Evolutionary conservation across 2,888 invertebrate species (phyloP).

Genomic region (Euspilapteryx auroguttella): DNA sequence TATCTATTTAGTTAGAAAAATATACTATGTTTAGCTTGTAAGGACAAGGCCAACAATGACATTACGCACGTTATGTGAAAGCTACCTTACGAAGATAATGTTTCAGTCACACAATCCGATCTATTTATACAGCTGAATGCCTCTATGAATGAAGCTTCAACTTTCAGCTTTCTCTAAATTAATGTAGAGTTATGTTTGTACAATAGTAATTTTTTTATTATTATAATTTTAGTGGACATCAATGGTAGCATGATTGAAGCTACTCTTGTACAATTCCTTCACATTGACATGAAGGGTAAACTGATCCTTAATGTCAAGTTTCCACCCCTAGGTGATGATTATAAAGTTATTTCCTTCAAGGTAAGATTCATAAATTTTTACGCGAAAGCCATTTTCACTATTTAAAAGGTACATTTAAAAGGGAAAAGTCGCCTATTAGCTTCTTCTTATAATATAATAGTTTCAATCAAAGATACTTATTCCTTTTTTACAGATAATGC

Average conservation of each 20-base stretch:
- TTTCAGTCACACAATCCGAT: too few relatives aligned
- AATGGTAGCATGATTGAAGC: slow-evolving; percentile 13
- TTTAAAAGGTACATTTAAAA: not conserved
- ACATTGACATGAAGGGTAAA: slow-evolving; percentile 24
- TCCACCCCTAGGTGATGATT: slow-evolving; percentile 21
- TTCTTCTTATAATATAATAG: too few relatives aligned
- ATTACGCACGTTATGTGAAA: too few relatives aligned
- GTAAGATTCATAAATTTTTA: slow-evolving; percentile 6
- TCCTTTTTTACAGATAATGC: slow-evolving; percentile 63
- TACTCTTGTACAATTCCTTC: slow-evolving; percentile 24
- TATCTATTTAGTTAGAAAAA: not conserved
- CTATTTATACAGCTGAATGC: too few relatives aligned
- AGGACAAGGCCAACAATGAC: too few relatives aligned
- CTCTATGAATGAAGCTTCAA: too few relatives aligned
- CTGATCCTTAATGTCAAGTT: slow-evolving; percentile 24
- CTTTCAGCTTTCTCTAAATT: not conserved
- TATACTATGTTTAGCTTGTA: not conserved
- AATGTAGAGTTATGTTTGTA: not conserved
- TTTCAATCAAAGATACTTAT: slow-evolving; percentile 1
- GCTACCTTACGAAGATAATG: too few relatives aligned
- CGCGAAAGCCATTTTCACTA: not conserved
- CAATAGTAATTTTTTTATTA: not conserved
- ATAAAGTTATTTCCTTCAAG: slow-evolving; percentile 12
- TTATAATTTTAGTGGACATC: slow-evolving; percentile 6
- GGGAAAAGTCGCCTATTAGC: too few relatives aligned